Conservation (phyloP, 1,140 invertebrate species). For the Steinernema khuongi region DNA sequence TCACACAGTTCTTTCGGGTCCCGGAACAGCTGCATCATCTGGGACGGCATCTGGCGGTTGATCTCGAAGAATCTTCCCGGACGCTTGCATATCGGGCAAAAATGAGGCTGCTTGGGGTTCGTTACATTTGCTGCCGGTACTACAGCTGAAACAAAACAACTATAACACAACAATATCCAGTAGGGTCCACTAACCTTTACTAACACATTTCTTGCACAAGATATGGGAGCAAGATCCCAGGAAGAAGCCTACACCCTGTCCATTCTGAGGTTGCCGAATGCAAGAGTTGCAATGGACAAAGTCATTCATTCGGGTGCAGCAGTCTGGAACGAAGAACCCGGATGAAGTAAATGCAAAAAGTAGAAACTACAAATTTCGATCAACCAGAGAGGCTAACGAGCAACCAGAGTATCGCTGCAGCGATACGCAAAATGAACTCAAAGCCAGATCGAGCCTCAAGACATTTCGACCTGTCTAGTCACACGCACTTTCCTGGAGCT, state of each 20-base stretch:
- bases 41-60: neutral
- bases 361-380: neutral
- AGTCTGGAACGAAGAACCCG: neutral
- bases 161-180: neutral
- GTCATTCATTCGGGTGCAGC: neutral
- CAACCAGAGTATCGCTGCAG: neutral
- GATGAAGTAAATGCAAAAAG: neutral
- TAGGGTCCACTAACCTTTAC: neutral
- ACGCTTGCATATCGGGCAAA: neutral
- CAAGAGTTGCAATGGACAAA: neutral
- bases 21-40: neutral
- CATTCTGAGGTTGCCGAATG: neutral
- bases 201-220: neutral
- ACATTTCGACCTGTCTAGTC: neutral
- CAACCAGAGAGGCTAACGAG: too few relatives aligned
- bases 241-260: neutral
- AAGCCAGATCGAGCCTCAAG: neutral
- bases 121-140: neutral
- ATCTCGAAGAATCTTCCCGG: neutral
- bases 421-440: neutral
- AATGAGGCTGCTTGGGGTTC: neutral
- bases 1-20: neutral
- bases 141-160: neutral
- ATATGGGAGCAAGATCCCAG: conserved; percentile 1
- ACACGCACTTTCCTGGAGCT: neutral